Conservation (phyloP, 2,113 vertebrate species). For the Nyctibius bracteatus region DNA sequence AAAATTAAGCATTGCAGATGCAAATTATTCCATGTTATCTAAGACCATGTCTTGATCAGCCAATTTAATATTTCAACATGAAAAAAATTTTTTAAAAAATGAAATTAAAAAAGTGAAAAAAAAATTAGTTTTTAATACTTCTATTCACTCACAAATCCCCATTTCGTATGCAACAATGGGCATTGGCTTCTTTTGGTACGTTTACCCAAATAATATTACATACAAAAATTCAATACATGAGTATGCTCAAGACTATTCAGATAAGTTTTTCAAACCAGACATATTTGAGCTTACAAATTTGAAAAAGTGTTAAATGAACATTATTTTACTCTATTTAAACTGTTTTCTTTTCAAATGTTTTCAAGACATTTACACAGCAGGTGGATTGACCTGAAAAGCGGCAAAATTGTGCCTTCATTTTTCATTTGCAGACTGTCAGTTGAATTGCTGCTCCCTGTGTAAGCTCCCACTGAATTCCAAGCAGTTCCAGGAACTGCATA, state of each 20-base stretch:
- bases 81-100: no score
- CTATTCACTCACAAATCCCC: background rate
- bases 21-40: background rate
- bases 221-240: background rate
- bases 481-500: background rate
- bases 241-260: background rate
- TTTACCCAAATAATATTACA: background rate
- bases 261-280: background rate
- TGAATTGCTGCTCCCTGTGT: background rate
- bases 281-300: background rate
- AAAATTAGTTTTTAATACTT: background rate
- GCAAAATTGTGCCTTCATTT: background rate
- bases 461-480: background rate
- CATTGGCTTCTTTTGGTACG: background rate
- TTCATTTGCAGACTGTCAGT: background rate
- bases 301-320: background rate
- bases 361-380: background rate
- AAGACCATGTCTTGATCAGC: background rate
- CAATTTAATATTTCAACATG: background rate
- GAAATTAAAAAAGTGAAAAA: no score
- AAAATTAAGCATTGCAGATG: background rate
- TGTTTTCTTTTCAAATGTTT: background rate
- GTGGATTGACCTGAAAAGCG: background rate
- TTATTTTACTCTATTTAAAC: background rate
- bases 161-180: background rate